These are phyloP conservation scores for Paragorgia papillata DNA, from an alignment of 92 coral and sea anemone genomes.

Conservation along the genomic window DNA sequence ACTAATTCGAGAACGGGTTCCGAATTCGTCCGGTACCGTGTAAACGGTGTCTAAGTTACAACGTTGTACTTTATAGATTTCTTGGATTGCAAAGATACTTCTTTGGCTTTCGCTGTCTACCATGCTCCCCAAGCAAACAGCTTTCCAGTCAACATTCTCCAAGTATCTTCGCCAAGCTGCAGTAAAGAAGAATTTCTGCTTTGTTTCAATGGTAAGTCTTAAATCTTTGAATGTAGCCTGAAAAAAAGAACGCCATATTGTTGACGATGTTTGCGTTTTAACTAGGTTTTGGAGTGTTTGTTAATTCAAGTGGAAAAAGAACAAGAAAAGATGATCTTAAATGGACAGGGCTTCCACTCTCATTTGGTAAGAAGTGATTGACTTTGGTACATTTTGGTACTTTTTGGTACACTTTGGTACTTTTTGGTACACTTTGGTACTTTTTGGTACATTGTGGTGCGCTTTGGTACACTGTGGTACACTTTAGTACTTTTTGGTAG, in stretches of 20 bases:
- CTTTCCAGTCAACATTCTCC: conserved; percentile 88
- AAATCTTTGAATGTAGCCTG: not conserved
- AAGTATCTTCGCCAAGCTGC: conserved; percentile 67
- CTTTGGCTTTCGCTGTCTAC: conserved; percentile 93
- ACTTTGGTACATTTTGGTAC: too few relatives aligned
- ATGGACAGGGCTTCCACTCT: conserved; percentile 98
- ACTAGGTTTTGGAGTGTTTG: conserved; percentile 93
- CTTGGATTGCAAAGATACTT: conserved; percentile 81
- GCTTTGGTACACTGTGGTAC: too few relatives aligned
- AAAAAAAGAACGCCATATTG: not conserved
- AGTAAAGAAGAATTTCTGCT: conserved; percentile 74
- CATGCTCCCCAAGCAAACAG: conserved; percentile 92
- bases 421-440: too few relatives aligned
- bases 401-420: too few relatives aligned
- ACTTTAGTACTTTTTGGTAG: too few relatives aligned
- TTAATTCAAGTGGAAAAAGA: conserved; percentile 80
- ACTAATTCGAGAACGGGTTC: too few relatives aligned
- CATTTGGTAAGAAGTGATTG: conserved; percentile 72
- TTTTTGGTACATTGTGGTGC: too few relatives aligned
- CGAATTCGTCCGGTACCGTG: too few relatives aligned
- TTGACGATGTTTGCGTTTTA: not conserved
- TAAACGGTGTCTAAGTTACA: too few relatives aligned
- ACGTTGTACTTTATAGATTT: too few relatives aligned
- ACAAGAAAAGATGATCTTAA: conserved; percentile 83
- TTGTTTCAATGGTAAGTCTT: conserved; percentile 83